phyloP scores from a whole-genome alignment of 1,140 invertebrate species.

The Micrasema minimum region DNA sequence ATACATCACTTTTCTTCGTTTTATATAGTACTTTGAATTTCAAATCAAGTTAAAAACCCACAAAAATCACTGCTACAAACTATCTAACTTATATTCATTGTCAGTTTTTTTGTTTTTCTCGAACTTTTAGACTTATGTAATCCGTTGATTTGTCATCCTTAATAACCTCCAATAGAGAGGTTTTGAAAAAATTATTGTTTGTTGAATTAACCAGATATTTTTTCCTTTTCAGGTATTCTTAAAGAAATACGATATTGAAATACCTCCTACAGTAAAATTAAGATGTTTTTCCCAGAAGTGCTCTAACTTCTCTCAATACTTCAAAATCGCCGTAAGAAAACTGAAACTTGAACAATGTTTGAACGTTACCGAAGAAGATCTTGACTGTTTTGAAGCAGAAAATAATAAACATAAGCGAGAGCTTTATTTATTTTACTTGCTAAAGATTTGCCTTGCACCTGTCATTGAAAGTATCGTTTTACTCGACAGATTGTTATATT shows the following conservation, averaged over 20 bases:
- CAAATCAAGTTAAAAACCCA: no score
- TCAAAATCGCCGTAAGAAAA: slow-evolving; percentile 70
- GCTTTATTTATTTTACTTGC: slow-evolving; percentile 83
- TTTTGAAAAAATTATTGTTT: no score
- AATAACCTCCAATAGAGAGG: no score
- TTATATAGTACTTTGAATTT: no score
- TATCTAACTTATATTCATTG: no score
- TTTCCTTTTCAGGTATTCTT: slow-evolving; percentile 59
- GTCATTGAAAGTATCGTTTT: slow-evolving; percentile 87
- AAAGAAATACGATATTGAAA: slow-evolving; percentile 64
- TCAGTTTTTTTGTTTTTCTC: no score
- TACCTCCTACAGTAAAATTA: slow-evolving; percentile 59
- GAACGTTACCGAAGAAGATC: slow-evolving; percentile 64
- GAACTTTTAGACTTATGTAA: no score
- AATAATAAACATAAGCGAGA: slow-evolving; percentile 69
- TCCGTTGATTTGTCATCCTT: no score
- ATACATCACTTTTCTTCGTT: no score
- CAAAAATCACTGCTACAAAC: no score
- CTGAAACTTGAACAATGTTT: slow-evolving; percentile 63
- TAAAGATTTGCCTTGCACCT: slow-evolving; percentile 83
- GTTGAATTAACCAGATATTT: no score
- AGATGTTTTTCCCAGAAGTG: slow-evolving; percentile 66
- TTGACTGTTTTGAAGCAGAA: slow-evolving; percentile 63
- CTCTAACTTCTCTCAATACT: slow-evolving; percentile 72
- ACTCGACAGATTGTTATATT: slow-evolving; percentile 84